Percentiles rank a stretch among this genome's conserved stretches.
phyloP scores from a whole-genome alignment of 1,140 invertebrate genomes.

The Agrilus planipennis region DNA sequence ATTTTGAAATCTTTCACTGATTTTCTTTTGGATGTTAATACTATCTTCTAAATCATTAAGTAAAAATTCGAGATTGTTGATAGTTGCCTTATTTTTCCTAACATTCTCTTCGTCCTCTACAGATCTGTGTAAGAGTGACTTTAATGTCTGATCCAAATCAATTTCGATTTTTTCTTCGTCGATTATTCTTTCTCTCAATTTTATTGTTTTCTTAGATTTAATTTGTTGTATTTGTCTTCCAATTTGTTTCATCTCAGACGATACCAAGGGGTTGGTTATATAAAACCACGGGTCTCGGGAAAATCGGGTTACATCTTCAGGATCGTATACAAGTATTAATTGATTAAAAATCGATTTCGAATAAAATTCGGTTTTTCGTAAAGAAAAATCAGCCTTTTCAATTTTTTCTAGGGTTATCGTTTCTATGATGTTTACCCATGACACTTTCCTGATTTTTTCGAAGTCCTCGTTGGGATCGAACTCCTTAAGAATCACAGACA shows the following conservation, averaged over 20 bases:
- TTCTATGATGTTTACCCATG: conserved; percentile 26
- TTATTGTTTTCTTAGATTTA: background rate
- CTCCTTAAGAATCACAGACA: conserved; percentile 16
- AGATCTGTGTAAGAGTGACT: no score
- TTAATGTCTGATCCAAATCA: conserved; percentile 7
- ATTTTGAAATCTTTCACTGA: conserved; percentile 12
- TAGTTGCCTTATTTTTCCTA: background rate
- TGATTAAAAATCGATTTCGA: conserved; percentile 20
- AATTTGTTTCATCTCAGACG: conserved; percentile 8
- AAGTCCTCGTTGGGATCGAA: conserved; percentile 12
- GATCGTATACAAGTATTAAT: conserved; percentile 26
- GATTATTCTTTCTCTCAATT: background rate
- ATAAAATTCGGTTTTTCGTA: conserved; percentile 12
- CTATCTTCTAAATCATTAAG: conserved; percentile 23
- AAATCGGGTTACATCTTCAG: conserved; percentile 15
- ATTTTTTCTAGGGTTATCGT: conserved; percentile 21
- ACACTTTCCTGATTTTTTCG: conserved; percentile 13
- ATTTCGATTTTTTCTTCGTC: conserved; percentile 2
- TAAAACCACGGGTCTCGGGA: conserved; percentile 25
- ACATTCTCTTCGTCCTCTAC: conserved; percentile 7
- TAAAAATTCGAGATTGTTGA: conserved; percentile 11
- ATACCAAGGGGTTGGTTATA: conserved; percentile 21
- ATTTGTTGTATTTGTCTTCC: background rate
- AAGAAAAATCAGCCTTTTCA: conserved; percentile 17
- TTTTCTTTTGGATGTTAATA: conserved; percentile 19